These are phyloP conservation scores for Phyllostomus discolor DNA, from an alignment of 2,113 vertebrate species.

Conservation along the genomic window DNA sequence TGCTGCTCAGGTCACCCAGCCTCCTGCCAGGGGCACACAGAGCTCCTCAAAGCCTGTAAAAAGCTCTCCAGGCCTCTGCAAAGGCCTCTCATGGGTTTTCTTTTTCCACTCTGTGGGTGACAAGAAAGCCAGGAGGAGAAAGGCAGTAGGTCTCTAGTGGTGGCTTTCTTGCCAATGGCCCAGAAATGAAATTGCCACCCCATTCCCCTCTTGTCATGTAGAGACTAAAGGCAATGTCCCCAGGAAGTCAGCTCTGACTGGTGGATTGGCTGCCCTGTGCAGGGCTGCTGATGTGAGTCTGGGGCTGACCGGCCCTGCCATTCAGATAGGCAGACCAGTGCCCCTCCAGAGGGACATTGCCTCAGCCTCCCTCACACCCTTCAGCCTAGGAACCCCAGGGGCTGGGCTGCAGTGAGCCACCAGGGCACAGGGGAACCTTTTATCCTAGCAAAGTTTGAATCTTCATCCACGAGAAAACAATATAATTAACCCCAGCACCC, in stretches of 20 bases:
- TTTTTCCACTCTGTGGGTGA: neutral
- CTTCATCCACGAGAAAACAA: neutral
- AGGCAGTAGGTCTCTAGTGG: neutral
- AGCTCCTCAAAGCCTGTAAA: no score
- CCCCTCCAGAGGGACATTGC: neutral
- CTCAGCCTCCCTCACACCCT: neutral
- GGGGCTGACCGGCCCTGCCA: no score
- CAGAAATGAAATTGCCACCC: neutral
- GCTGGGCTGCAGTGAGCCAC: neutral
- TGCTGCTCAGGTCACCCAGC: neutral
- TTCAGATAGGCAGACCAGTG: rapidly evolving
- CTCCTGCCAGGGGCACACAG: neutral
- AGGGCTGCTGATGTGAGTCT: neutral
- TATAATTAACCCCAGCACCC: neutral
- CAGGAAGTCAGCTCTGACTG: neutral
- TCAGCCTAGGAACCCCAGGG: neutral
- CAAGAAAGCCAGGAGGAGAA: no score
- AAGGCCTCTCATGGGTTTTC: neutral
- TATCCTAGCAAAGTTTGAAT: neutral
- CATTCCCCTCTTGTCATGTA: neutral
- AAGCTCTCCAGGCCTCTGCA: neutral
- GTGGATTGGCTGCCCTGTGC: neutral
- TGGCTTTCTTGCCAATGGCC: neutral
- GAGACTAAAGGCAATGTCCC: neutral
- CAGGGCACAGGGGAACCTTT: neutral